phyloP scores from a whole-genome alignment of 2,113 vertebrate genomes.

The Petrocephalus microphthalmus region DNA sequence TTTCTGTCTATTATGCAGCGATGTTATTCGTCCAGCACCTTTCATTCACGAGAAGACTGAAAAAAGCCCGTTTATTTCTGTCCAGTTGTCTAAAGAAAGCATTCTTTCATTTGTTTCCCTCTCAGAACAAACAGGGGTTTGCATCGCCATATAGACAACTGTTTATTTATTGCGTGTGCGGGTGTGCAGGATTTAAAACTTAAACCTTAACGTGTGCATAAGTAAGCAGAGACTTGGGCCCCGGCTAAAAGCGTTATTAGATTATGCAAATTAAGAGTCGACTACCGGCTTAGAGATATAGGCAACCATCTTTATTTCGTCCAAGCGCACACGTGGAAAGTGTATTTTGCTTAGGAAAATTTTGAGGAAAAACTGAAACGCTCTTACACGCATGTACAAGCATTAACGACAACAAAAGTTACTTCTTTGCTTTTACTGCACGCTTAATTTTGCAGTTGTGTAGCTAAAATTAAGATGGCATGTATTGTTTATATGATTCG shows the following conservation, averaged over 20 bases:
- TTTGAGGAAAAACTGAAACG: neutral
- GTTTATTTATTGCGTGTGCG: neutral
- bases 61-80: neutral
- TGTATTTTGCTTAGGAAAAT: neutral
- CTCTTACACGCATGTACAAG: neutral
- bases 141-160: neutral
- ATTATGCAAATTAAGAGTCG: neutral
- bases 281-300: neutral
- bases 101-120: neutral
- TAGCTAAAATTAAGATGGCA: neutral
- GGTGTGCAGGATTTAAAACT: neutral
- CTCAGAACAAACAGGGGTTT: neutral
- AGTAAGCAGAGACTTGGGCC: neutral
- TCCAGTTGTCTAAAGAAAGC: neutral
- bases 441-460: neutral
- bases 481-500: neutral
- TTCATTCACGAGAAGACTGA: neutral
- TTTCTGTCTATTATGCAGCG: neutral
- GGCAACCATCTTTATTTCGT: neutral
- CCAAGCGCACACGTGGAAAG: neutral
- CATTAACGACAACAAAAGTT: neutral
- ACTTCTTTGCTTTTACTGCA: neutral
- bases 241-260: neutral
- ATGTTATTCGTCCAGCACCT: neutral
- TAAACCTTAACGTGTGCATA: neutral